Evolutionary conservation across 2,113 vertebrate genomes (phyloP).

Genomic region (Channa maculata): DNA sequence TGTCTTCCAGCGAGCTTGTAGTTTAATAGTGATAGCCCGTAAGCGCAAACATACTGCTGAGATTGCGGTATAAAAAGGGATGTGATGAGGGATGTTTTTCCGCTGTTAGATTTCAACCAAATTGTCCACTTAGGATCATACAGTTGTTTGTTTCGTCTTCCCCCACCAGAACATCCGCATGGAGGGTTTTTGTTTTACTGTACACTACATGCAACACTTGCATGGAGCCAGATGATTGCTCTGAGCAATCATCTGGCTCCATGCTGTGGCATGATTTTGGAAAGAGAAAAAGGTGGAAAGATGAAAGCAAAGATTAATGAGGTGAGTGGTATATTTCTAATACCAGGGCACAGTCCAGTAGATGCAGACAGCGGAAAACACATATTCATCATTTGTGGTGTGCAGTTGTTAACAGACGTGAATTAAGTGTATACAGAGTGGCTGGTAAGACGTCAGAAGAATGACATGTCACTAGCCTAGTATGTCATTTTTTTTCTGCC

Average conservation of each 20-base stretch:
- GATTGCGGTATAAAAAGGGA: constrained; percentile 38
- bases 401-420: constrained; percentile 28
- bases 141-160: constrained; percentile 52
- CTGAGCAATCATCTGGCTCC: constrained; percentile 49
- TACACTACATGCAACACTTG: constrained; percentile 41
- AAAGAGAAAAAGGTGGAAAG: constrained; percentile 26
- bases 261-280: constrained; percentile 20
- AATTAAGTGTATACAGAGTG: constrained; percentile 12
- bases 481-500: constrained; percentile 51
- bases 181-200: constrained; percentile 31
- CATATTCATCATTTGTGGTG: constrained; percentile 40
- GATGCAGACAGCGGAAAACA: constrained; percentile 29
- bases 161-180: constrained; percentile 16
- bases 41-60: constrained; percentile 32
- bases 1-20: constrained; percentile 1
- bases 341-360: constrained; percentile 26
- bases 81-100: constrained; percentile 54
- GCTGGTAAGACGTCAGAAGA: constrained; percentile 4
- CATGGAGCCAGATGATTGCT: constrained; percentile 39
- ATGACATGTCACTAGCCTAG: constrained; percentile 26
- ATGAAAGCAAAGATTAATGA: constrained; percentile 62
- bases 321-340: constrained; percentile 32
- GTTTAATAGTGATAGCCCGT: constrained; percentile 19
- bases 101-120: constrained; percentile 44
- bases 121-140: constrained; percentile 26